Conservation (phyloP, 2,113 vertebrate species). For the Paramisgurnus dabryanus region DNA sequence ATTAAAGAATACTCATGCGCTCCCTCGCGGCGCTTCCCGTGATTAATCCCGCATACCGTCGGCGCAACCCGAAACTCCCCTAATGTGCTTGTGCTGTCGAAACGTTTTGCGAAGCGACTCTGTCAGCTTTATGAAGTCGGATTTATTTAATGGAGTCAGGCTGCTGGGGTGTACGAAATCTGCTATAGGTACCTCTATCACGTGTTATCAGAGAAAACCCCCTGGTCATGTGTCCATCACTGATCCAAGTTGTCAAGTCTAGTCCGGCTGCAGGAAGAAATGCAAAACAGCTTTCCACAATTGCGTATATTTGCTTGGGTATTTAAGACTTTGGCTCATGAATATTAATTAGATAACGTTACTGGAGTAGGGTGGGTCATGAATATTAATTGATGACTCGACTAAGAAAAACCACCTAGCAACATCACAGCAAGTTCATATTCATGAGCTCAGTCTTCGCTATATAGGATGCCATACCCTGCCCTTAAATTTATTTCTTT, state of each 20-base stretch:
- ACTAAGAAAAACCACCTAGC: too few relatives aligned
- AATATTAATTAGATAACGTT: too few relatives aligned
- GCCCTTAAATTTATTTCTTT: too few relatives aligned
- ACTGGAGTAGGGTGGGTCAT: too few relatives aligned
- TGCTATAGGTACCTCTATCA: too few relatives aligned
- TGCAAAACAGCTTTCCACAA: not conserved
- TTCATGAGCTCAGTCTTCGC: too few relatives aligned
- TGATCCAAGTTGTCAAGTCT: slow-evolving; percentile 17
- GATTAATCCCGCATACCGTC: slow-evolving; percentile 37
- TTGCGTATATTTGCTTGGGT: too few relatives aligned
- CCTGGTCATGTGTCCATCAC: not conserved
- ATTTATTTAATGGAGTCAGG: slow-evolving; percentile 17
- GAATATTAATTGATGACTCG: too few relatives aligned
- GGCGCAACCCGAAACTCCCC: slow-evolving; percentile 33
- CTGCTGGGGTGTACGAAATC: slow-evolving; percentile 6
- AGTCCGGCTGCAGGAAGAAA: not conserved
- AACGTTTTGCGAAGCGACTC: slow-evolving; percentile 33
- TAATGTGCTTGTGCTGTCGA: slow-evolving; percentile 22
- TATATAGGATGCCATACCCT: too few relatives aligned
- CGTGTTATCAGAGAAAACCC: not conserved
- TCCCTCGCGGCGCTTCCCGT: slow-evolving; percentile 2
- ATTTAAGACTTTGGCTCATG: too few relatives aligned
- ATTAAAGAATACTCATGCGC: slow-evolving; percentile 30
- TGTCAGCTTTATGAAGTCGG: slow-evolving; percentile 39
- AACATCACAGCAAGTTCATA: too few relatives aligned